These are phyloP conservation scores for Amblyteles armatorius DNA, from an alignment of 2,888 invertebrate genomes.

Conservation along the genomic window DNA sequence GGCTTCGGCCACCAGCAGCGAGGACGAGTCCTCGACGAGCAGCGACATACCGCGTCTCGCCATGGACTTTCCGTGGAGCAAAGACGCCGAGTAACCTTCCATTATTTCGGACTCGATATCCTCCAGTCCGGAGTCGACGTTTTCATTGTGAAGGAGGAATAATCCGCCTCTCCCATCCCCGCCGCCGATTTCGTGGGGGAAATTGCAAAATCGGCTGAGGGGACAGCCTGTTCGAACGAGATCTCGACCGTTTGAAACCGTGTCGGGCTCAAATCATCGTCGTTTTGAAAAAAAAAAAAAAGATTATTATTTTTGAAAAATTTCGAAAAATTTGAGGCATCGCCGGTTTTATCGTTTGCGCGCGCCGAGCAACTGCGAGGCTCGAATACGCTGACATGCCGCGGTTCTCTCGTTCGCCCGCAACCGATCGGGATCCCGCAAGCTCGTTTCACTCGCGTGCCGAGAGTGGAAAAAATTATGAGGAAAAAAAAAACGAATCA, in stretches of 20 bases:
- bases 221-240: constrained; percentile 13
- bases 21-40: constrained; percentile 82
- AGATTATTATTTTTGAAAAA: not conserved
- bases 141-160: constrained; percentile 25
- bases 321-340: not conserved
- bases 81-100: constrained; percentile 70
- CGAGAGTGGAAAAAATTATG: constrained; percentile 14
- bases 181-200: not conserved
- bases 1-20: constrained; percentile 82
- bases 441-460: not conserved
- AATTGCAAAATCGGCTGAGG: not conserved
- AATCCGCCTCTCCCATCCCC: not conserved
- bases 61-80: constrained; percentile 74
- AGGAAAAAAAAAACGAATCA: not conserved
- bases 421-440: constrained; percentile 29
- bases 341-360: constrained; percentile 5
- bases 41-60: constrained; percentile 81
- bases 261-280: constrained; percentile 19
- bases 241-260: constrained; percentile 46
- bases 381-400: not conserved
- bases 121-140: constrained; percentile 5
- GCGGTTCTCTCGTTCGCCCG: constrained; percentile 43
- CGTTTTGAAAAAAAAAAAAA: not conserved
- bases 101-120: constrained; percentile 16
- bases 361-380: not conserved